Evolutionary conservation across 2,113 vertebrate genomes (phyloP).

Genomic region (Entomyzon cyanotis): DNA sequence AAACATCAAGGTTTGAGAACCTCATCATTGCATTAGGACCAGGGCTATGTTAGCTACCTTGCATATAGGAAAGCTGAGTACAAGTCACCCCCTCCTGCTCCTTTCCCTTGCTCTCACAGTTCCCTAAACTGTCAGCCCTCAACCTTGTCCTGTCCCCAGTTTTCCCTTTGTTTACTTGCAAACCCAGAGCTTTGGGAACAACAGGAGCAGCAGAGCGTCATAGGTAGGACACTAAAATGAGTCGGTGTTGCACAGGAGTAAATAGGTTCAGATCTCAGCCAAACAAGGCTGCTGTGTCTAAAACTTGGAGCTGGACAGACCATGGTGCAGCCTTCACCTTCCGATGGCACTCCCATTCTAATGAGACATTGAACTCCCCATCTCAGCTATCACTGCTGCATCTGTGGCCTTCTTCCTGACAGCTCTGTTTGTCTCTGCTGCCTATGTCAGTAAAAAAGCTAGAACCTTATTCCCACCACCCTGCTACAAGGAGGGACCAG

Average conservation of each 20-base stretch:
- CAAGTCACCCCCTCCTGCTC: background rate
- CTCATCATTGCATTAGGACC: background rate
- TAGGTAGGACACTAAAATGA: background rate
- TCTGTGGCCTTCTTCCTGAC: background rate
- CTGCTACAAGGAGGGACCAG: background rate
- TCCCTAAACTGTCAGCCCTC: background rate
- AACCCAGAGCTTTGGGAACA: background rate
- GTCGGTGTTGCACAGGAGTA: background rate
- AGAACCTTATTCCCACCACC: background rate
- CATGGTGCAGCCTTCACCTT: background rate
- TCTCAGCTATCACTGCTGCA: background rate
- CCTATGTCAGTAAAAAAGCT: background rate
- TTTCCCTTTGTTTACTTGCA: background rate
- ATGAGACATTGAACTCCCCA: background rate
- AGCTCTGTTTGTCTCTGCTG: background rate
- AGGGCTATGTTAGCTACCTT: background rate
- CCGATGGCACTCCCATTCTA: background rate
- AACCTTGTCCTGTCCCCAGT: accelerated
- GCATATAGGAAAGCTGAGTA: background rate
- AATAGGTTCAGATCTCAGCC: background rate
- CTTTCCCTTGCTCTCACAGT: background rate
- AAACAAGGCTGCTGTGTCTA: background rate
- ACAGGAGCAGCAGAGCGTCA: background rate
- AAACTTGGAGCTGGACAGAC: background rate
- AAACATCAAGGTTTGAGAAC: background rate